Conservation (phyloP, 2,797 vertebrate species). For the Lagorchestes hirsutus region DNA sequence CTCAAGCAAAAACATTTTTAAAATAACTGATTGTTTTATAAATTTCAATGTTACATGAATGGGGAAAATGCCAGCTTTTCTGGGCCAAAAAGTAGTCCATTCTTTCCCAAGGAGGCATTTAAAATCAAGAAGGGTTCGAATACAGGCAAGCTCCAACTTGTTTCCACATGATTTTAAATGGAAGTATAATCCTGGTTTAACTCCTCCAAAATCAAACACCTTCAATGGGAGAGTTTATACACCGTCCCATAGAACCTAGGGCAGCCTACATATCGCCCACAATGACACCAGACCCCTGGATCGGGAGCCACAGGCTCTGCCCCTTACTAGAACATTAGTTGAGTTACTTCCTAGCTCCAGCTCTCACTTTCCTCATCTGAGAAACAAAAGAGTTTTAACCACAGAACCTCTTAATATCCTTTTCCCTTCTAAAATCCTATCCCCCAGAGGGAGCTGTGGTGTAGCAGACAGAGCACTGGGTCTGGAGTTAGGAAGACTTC, state of each 20-base stretch:
- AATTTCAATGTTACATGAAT: conserved; percentile 13
- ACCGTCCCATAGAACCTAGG: neutral
- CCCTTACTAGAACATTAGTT: neutral
- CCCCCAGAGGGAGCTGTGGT: neutral
- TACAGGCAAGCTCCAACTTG: neutral
- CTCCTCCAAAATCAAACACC: conserved; percentile 3
- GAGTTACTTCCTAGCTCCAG: neutral
- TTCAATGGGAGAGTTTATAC: neutral
- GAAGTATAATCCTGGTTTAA: conserved; percentile 3
- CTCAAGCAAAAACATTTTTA: conserved; percentile 15
- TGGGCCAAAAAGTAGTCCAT: conserved; percentile 29
- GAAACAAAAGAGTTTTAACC: neutral
- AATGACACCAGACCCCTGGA: neutral
- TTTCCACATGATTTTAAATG: conserved; percentile 13
- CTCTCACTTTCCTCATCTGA: neutral
- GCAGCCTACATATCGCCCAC: neutral
- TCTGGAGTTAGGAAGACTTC: neutral
- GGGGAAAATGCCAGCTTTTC: neutral
- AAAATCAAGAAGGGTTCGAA: conserved; percentile 18
- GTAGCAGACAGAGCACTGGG: neutral
- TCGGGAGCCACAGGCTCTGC: neutral
- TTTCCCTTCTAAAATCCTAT: neutral
- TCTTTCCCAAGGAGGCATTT: conserved; percentile 26
- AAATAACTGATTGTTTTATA: conserved; percentile 8
- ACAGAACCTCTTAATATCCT: neutral